A percentile compares a stretch with the other conserved stretches of the same genome.
Evolutionary conservation across 2,888 invertebrate genomes (phyloP).

Genomic region (Melanotus villosus): DNA sequence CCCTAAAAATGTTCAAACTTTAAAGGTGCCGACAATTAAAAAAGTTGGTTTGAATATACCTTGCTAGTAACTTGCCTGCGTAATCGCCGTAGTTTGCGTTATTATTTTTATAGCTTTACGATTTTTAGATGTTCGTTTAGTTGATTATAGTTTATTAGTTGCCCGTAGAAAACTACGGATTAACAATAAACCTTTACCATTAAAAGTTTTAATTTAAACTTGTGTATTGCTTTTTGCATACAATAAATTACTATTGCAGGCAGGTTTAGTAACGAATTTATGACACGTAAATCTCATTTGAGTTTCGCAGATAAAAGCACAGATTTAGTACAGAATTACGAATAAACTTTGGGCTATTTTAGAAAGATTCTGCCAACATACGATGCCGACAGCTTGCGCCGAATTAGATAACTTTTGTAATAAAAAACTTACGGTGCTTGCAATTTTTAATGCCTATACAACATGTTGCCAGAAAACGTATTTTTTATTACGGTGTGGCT

Average conservation of each 20-base stretch:
- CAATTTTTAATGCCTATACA: constrained; percentile 29
- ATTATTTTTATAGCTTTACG: constrained; percentile 20
- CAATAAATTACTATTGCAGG: constrained; percentile 29
- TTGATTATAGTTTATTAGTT: constrained; percentile 37
- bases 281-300: constrained; percentile 19
- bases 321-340: constrained; percentile 25
- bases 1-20: constrained; percentile 22
- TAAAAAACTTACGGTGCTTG: constrained; percentile 34
- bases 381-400: constrained; percentile 37
- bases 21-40: constrained; percentile 41
- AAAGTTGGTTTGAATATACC: constrained; percentile 23
- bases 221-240: constrained; percentile 10
- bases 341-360: constrained; percentile 38
- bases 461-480: constrained; percentile 26
- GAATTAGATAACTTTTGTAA: constrained; percentile 40
- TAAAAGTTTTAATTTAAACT: constrained; percentile 29
- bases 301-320: constrained; percentile 20
- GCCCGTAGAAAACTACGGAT: constrained; percentile 15
- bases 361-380: constrained; percentile 26
- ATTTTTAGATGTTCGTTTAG: constrained; percentile 33
- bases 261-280: constrained; percentile 16
- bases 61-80: not conserved
- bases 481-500: constrained; percentile 19
- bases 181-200: constrained; percentile 19
- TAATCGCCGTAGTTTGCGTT: not conserved